phyloP scores from a whole-genome alignment of 2,797 vertebrate genomes.

The Crocidura indochinensis region DNA sequence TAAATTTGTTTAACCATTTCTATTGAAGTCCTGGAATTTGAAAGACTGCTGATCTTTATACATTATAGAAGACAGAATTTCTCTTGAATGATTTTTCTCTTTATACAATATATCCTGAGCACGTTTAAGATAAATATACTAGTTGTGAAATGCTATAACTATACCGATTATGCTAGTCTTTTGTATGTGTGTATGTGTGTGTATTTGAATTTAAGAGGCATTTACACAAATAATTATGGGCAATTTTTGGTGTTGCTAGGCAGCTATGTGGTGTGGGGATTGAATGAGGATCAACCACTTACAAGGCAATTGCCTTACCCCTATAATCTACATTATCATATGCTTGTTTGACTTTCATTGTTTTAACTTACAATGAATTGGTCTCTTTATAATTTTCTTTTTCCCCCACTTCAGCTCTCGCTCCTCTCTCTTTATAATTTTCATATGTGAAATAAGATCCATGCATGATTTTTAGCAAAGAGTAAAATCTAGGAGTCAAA shows the following conservation, averaged over 20 bases:
- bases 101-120: background rate
- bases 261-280: too few species aligned
- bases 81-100: background rate
- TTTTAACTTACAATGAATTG: background rate
- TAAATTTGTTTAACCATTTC: too few species aligned
- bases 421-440: too few species aligned
- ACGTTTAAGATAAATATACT: background rate
- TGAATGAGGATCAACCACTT: too few species aligned
- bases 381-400: background rate
- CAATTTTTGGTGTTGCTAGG: too few species aligned
- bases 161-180: background rate
- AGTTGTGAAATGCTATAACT: too few species aligned
- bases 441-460: background rate
- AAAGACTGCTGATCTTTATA: background rate
- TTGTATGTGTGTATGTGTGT: too few species aligned
- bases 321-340: background rate
- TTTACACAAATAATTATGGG: too few species aligned
- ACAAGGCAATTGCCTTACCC: too few species aligned
- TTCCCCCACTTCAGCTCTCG: too few species aligned
- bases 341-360: background rate
- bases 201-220: too few species aligned
- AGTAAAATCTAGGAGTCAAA: background rate
- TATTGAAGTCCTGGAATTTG: too few species aligned
- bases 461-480: background rate
- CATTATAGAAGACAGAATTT: background rate